Conservation (phyloP, 1,140 invertebrate species). For the Glomeris maerens region DNA sequence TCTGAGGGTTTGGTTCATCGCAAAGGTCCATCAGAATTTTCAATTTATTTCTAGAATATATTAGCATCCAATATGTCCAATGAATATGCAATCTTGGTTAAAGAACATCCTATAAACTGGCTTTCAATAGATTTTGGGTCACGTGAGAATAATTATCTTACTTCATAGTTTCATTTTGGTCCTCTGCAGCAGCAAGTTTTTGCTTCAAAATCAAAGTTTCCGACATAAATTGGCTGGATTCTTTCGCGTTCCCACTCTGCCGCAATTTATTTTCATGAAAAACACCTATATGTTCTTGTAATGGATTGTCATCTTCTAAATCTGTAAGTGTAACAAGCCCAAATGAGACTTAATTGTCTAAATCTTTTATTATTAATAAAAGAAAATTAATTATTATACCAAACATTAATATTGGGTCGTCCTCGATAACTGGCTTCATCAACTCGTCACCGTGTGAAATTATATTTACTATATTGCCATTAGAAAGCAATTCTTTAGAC, state of each 20-base stretch:
- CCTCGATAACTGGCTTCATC: slow-evolving; percentile 54
- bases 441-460: slow-evolving; percentile 47
- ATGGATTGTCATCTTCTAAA: background rate
- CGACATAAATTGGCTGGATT: background rate
- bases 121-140: background rate
- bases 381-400: slow-evolving; percentile 34
- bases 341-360: background rate
- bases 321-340: background rate
- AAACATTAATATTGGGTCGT: slow-evolving; percentile 71
- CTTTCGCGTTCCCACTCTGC: background rate
- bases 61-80: background rate
- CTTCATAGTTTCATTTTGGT: too few relatives aligned
- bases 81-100: background rate
- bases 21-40: background rate
- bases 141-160: too few relatives aligned
- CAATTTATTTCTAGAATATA: background rate
- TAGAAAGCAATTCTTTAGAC: too few relatives aligned
- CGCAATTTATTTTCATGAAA: background rate
- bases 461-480: too few relatives aligned
- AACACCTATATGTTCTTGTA: background rate
- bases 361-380: background rate
- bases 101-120: background rate
- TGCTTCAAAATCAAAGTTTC: too few relatives aligned
- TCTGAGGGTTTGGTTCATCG: background rate
- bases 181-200: too few relatives aligned